phyloP scores from a whole-genome alignment of 2,888 invertebrate species.

The Stenodema calcarata region DNA sequence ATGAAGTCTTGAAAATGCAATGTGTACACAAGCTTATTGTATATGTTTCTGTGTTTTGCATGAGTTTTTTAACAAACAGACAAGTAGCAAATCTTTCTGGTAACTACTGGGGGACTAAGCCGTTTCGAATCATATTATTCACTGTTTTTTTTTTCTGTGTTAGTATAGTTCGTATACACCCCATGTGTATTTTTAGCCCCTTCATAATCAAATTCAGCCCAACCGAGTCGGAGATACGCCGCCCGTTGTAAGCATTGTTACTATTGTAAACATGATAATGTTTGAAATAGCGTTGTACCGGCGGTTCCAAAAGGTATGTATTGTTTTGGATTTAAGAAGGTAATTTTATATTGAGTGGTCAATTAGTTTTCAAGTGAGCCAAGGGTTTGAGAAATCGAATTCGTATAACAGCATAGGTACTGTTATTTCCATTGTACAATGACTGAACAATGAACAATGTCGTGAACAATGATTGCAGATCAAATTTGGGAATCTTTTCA shows the following conservation, averaged over 20 bases:
- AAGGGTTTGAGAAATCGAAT: too few relatives aligned
- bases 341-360: neutral
- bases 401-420: too few relatives aligned
- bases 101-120: neutral
- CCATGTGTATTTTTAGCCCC: neutral
- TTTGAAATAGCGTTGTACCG: neutral
- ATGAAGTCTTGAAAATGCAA: slow-evolving; percentile 42
- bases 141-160: neutral
- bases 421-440: too few relatives aligned
- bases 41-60: slow-evolving; percentile 53
- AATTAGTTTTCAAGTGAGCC: too few relatives aligned
- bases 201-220: neutral
- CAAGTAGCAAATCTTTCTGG: neutral
- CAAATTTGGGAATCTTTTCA: too few relatives aligned
- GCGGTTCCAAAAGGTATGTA: neutral
- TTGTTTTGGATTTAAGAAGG: neutral
- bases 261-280: neutral
- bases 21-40: slow-evolving; percentile 54
- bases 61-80: slow-evolving; percentile 37
- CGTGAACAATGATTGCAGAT: too few relatives aligned
- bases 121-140: neutral
- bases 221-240: neutral
- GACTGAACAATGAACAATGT: too few relatives aligned
- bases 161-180: neutral
- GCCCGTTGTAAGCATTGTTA: neutral